Conservation (phyloP, 2,797 vertebrate species). For the Semaprochilodus insignis region DNA sequence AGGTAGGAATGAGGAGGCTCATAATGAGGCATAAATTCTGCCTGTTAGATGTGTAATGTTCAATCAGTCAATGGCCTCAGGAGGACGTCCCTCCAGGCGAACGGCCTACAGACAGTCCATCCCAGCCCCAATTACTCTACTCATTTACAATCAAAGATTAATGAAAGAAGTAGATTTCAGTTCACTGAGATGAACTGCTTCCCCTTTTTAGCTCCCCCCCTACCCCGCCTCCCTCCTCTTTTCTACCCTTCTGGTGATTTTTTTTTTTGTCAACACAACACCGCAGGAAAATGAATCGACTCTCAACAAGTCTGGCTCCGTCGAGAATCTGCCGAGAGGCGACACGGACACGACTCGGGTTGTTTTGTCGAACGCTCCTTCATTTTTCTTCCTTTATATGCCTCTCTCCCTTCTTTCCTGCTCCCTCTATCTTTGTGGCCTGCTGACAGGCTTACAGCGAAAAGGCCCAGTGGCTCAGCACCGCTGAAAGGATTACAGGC, state of each 20-base stretch:
- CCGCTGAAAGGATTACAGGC: slow-evolving; percentile 14
- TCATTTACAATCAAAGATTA: slow-evolving; percentile 93
- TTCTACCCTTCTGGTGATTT: slow-evolving; percentile 81
- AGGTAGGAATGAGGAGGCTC: slow-evolving; percentile 22
- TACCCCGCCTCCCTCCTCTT: slow-evolving; percentile 47
- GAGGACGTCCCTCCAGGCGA: slow-evolving; percentile 79
- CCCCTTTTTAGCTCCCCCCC: slow-evolving; percentile 70
- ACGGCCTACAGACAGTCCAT: slow-evolving; percentile 80
- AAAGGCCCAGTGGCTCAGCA: not conserved
- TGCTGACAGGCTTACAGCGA: slow-evolving; percentile 9
- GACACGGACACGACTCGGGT: not conserved
- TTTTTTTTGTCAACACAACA: slow-evolving; percentile 87
- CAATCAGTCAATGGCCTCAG: slow-evolving; percentile 85
- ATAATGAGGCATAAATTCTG: slow-evolving; percentile 77
- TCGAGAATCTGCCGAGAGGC: slow-evolving; percentile 66
- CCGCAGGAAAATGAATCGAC: slow-evolving; percentile 90
- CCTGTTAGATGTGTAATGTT: slow-evolving; percentile 87
- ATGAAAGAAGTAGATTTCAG: slow-evolving; percentile 91
- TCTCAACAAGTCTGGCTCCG: slow-evolving; percentile 82
- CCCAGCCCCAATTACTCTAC: slow-evolving; percentile 85
- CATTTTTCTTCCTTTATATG: slow-evolving; percentile 35
- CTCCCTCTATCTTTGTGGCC: not conserved
- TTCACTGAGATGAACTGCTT: slow-evolving; percentile 92
- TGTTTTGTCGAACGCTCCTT: slow-evolving; percentile 21
- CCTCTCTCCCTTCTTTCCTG: not conserved